These are phyloP conservation scores for Tragelaphus scriptus DNA, from an alignment of 2,113 vertebrate species.

Conservation along the genomic window DNA sequence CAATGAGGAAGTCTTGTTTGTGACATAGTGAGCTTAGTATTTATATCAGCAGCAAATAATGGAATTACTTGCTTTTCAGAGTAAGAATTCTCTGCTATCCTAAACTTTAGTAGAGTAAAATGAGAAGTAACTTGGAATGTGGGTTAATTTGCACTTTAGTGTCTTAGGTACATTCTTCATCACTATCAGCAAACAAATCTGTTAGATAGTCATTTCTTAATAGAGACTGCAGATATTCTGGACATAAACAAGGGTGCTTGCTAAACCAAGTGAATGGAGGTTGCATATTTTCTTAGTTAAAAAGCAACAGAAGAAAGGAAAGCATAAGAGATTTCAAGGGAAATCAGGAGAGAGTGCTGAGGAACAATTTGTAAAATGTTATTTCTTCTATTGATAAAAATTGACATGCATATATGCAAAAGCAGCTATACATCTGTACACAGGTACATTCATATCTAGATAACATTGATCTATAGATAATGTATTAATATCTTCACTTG, in stretches of 20 bases:
- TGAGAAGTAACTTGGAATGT: neutral
- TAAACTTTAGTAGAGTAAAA: neutral
- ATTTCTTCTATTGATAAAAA: neutral
- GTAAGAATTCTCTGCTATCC: neutral
- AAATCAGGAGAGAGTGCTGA: neutral
- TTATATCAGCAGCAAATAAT: neutral
- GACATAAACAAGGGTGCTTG: neutral
- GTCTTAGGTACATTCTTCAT: neutral
- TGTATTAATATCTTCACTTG: fast-evolving
- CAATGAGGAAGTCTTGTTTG: neutral
- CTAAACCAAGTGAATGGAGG: slow-evolving; percentile 20
- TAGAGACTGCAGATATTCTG: slow-evolving; percentile 4
- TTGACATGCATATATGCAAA: neutral
- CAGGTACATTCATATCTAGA: neutral
- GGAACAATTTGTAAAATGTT: neutral
- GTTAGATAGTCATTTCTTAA: slow-evolving; percentile 15
- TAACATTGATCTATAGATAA: neutral
- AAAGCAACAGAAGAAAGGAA: neutral
- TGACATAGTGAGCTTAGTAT: neutral
- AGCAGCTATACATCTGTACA: neutral
- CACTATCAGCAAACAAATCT: neutral
- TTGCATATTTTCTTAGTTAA: slow-evolving; percentile 32
- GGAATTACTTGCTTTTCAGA: neutral
- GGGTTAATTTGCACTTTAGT: neutral
- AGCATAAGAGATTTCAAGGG: neutral